Percentiles rank a stretch among this genome's conserved stretches.
phyloP scores from a whole-genome alignment of 1,140 invertebrate species.

The Drosophila pallidifrons region DNA sequence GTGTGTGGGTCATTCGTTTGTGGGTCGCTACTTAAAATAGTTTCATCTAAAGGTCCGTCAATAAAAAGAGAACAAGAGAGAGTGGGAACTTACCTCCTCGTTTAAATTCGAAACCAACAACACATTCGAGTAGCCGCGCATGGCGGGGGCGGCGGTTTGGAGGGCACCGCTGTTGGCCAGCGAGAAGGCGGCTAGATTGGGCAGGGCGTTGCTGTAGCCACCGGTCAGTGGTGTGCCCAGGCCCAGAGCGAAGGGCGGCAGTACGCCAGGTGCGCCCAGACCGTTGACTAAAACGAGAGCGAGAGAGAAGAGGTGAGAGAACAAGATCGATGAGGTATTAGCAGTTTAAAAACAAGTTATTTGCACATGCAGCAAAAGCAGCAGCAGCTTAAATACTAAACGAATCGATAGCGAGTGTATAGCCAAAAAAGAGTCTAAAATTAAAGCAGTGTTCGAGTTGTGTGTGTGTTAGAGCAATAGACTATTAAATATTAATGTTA shows the following conservation, averaged over 20 bases:
- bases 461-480: constrained; percentile 10
- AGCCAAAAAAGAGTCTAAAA: constrained; percentile 51
- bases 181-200: constrained; percentile 90
- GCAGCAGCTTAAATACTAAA: constrained; percentile 54
- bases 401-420: constrained; percentile 78
- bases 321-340: constrained; percentile 17
- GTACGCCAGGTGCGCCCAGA: constrained; percentile 91
- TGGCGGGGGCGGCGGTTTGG: constrained; percentile 88
- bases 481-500: neutral
- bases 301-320: constrained; percentile 35
- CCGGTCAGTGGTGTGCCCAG: constrained; percentile 89
- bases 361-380: constrained; percentile 26
- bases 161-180: constrained; percentile 87
- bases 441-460: constrained; percentile 28
- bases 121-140: constrained; percentile 91
- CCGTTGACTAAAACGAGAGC: constrained; percentile 73
- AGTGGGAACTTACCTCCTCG: constrained; percentile 90
- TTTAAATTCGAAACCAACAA: constrained; percentile 95
- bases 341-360: neutral
- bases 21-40: constrained; percentile 4
- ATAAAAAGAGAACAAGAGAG: neutral
- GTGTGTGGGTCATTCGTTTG: constrained; percentile 1
- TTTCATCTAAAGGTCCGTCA: too few species aligned
- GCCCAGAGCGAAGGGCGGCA: constrained; percentile 92
- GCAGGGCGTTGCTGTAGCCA: constrained; percentile 90